Base-by-base conservation (phyloP, 2,113 vertebrate species). In the Sakesphorus luctuosus region DNA sequence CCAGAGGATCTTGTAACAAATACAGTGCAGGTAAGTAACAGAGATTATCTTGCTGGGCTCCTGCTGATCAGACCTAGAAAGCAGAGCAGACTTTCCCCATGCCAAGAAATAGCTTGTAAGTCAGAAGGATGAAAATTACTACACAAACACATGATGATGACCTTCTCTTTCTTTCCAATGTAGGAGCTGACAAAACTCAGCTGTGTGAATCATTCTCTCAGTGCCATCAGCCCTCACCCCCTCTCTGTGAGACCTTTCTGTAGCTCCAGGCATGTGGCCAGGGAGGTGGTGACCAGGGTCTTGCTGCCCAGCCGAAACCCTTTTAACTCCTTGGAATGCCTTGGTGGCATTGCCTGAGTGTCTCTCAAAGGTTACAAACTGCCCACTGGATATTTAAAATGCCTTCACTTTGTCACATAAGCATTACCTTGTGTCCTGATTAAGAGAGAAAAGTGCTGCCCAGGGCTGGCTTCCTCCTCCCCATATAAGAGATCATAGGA, bases 151-250 rank as follows among this genome's bases (percentile, higher is more conserved):
- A 9, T 2, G 18, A 16, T 44, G 24, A 38, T 11, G 25, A 9
- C 20, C 12, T 53, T 26, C 49, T 76, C 44, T 44, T 82, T 69
- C 53, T 35, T 69, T 83, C 29, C 44, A 29, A 44, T 1, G 14
- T 9, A 38, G 43, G 26, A 62, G 28, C 20, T 58, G 36, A 23
- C 29, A 20, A 63, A 91, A 33, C 50, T 11, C 21, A 25, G 7
- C 13, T 44, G 26, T 24, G 31, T 17, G 8, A n/a, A 13, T 31
- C 18, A 11, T 40, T 66, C 80, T 23, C 35, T 18, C 14, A 28
- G 35, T 1, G 1, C 33, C 1, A 0, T 17, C 73, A 75, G 74
- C 58, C n/a, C 31, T 74, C 1, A 1, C 13, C 10, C 21, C 25
- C 14, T 65, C 25, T 12, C 19, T 8, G 2, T 13, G 47, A 52